Base-by-base conservation (phyloP, 37 sponge, comb jelly and placozoan genomes). In the Ephydatia muelleri region DNA sequence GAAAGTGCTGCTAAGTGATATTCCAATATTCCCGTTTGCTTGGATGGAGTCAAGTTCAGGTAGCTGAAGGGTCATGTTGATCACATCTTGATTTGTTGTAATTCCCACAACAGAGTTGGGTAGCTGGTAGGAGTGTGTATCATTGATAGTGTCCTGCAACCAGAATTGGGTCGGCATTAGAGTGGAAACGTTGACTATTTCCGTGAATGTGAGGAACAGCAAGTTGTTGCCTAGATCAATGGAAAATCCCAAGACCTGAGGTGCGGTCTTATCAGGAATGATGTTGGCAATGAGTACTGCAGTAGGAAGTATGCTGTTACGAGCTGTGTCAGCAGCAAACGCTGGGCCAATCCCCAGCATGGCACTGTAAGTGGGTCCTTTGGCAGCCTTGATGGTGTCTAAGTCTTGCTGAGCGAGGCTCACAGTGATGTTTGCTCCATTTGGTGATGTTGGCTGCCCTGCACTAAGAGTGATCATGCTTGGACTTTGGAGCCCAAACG, bases 271-370 rank as follows among this genome's bases (percentile, higher is more conserved):
- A 67, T 95, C 95, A 49, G 85, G 71, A 6, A 84, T 76, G 13
- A 93, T 69, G 9, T 28, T 75, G 36, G 71, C 22, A 80, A 76
- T 85, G 37, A 25, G 68, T 25, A 34, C 28, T n/a, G 82, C 78
- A 37, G 49, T 84, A 43, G 90, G 76, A 37, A 70, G 72, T 35
- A 94, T 38, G 29, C 81, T 27, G 68, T 97, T 97, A 25, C 85
- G 88, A 89, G 87, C 89, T 12, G 93, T 90, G 84, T 95, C 95
- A 34, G 43, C 64, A 28, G 83, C 89, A 87, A 88, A 77, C 19
- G 27, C 19, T 26, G 79, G 72, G 0, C 22, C 33, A 33, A 89
- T 36, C 30, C 73, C 43, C 29, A 95, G 68, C 32, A 71, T 81
- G 34, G 92, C 83, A 32, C 81, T 78, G 0, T 64, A 9, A 27